Percentiles rank a stretch among this genome's conserved stretches.
Evolutionary conservation across 2,888 invertebrate genomes (phyloP).

Genomic region (Baronia brevicornis): DNA sequence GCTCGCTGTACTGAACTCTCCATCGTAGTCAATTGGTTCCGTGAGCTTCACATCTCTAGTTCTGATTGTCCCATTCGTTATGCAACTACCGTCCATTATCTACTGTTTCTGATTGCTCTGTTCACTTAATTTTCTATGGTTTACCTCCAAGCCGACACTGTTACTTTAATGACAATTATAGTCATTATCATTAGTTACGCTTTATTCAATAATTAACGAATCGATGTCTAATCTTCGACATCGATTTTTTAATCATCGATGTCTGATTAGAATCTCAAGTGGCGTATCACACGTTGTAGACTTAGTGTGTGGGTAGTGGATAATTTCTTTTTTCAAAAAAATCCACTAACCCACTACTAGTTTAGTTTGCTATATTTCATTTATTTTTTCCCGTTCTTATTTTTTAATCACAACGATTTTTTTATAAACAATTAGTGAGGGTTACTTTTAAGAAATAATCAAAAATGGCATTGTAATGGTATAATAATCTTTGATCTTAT

Average conservation of each 20-base stretch:
- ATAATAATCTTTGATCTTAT: no score
- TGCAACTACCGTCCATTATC: slow-evolving; percentile 57
- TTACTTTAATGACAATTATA: slow-evolving; percentile 60
- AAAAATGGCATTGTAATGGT: no score
- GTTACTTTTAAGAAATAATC: no score
- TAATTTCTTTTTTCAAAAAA: no score
- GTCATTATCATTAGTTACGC: slow-evolving; percentile 49
- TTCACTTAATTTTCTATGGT: slow-evolving; percentile 51
- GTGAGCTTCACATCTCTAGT: slow-evolving; percentile 18
- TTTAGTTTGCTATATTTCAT: no score
- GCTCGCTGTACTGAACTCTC: slow-evolving; percentile 13
- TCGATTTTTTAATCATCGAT: slow-evolving; percentile 7
- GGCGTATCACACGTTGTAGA: no score
- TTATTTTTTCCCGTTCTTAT: no score
- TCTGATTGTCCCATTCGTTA: slow-evolving; percentile 38
- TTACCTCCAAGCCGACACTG: slow-evolving; percentile 45
- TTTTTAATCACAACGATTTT: no score
- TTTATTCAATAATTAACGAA: slow-evolving; percentile 48
- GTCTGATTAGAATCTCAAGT: no score
- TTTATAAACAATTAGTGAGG: no score
- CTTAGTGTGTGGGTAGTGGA: no score
- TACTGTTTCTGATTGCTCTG: slow-evolving; percentile 30
- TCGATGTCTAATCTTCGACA: slow-evolving; percentile 18
- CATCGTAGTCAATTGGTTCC: slow-evolving; percentile 37
- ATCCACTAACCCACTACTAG: no score